Percentiles rank a stretch among this genome's conserved stretches.
Evolutionary conservation across 2,113 vertebrate species (phyloP).

Genomic region (Xiphophorus couchianus): DNA sequence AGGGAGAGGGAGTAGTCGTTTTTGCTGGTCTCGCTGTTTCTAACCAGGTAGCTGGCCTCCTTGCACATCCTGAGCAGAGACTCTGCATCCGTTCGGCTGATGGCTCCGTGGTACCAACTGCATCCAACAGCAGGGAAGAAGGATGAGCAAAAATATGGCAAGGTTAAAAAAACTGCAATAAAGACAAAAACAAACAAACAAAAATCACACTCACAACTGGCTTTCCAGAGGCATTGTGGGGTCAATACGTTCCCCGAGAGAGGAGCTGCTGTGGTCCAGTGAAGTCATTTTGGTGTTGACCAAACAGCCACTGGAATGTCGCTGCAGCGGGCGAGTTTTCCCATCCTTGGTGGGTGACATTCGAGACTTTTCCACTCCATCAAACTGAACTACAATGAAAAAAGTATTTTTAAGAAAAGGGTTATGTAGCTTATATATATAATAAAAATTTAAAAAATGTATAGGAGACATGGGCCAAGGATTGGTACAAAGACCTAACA

Average conservation of each 20-base stretch:
- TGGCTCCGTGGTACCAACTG: conserved; percentile 98
- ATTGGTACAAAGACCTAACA: not conserved
- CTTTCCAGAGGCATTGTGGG: conserved; percentile 91
- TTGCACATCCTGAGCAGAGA: conserved; percentile 94
- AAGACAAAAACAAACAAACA: conserved; percentile 1
- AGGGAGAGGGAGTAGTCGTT: conserved; percentile 98
- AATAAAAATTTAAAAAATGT: not conserved
- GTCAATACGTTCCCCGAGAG: conserved; percentile 90
- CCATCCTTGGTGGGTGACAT: conserved; percentile 90
- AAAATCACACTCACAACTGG: conserved; percentile 90
- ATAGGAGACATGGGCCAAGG: not conserved
- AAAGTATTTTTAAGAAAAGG: conserved; percentile 1
- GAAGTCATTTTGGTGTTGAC: conserved; percentile 87
- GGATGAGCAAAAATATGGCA: not conserved
- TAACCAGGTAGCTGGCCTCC: conserved; percentile 97
- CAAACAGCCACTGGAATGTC: conserved; percentile 86
- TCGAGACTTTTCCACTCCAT: conserved; percentile 85
- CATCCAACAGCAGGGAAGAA: not conserved
- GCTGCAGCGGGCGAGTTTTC: conserved; percentile 85
- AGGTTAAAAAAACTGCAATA: not conserved
- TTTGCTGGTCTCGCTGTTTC: conserved; percentile 98
- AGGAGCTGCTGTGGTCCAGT: conserved; percentile 83
- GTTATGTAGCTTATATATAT: not conserved
- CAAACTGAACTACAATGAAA: conserved; percentile 85
- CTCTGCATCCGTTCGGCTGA: conserved; percentile 95